Conservation (phyloP, 2,797 vertebrate species). For the Chaetophractus vellerosus region DNA sequence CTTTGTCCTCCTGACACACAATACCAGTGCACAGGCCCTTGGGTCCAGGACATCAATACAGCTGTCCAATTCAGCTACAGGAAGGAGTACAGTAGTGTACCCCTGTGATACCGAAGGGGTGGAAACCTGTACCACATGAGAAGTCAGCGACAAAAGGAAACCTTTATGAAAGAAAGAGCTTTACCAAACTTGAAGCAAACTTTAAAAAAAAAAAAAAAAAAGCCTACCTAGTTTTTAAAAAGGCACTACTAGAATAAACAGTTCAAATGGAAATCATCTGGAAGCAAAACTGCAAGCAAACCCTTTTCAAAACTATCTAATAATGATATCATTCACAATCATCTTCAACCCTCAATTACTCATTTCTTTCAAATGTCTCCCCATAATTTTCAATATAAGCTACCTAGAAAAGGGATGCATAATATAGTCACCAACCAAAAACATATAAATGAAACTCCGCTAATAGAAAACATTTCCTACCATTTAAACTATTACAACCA, state of each 20-base stretch:
- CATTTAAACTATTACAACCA: conserved; percentile 48
- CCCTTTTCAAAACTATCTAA: background rate
- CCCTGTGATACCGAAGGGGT: conserved; percentile 78
- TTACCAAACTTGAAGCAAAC: conserved; percentile 61
- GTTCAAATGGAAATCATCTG: background rate
- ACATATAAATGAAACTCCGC: conserved; percentile 36
- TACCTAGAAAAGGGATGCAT: conserved; percentile 33
- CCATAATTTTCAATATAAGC: conserved; percentile 45
- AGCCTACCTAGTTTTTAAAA: conserved; percentile 39
- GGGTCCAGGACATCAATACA: conserved; percentile 89
- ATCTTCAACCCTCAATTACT: background rate
- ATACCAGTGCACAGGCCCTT: conserved; percentile 89
- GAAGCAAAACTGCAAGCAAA: conserved; percentile 22
- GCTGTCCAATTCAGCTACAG: conserved; percentile 85
- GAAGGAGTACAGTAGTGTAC: conserved; percentile 72
- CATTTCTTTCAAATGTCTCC: conserved; percentile 38
- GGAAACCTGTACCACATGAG: conserved; percentile 81
- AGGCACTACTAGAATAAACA: background rate
- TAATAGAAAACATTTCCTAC: background rate
- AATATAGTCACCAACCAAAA: conserved; percentile 24
- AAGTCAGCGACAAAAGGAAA: conserved; percentile 83
- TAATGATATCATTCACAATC: background rate
- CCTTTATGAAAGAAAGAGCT: conserved; percentile 36
- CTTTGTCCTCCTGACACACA: conserved; percentile 97
- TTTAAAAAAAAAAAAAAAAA: conserved; percentile 84